Evolutionary conservation across 64 coral and sea anemone species (phyloP).

Genomic region (Pocillopora damicornis): DNA sequence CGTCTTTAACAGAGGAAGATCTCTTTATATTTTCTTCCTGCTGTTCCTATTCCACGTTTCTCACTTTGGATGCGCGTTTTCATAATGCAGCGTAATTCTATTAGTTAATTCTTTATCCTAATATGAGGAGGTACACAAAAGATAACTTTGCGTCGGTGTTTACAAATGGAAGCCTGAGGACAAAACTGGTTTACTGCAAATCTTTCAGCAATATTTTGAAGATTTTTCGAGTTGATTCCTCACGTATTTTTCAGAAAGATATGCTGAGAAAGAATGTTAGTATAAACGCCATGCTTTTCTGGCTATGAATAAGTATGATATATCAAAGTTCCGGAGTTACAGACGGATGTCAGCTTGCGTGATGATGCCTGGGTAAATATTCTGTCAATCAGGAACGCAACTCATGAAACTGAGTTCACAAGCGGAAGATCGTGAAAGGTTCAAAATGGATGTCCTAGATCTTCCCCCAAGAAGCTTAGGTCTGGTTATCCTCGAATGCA

Average conservation of each 20-base stretch:
- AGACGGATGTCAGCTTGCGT: background rate
- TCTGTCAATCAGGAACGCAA: background rate
- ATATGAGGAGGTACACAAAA: background rate
- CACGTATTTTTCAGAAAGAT: background rate
- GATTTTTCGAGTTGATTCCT: background rate
- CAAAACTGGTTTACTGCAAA: background rate
- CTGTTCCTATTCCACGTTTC: no score
- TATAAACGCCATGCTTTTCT: no score
- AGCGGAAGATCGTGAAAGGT: background rate
- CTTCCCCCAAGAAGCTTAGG: conserved; percentile 3
- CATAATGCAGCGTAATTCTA: no score
- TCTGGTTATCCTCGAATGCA: background rate
- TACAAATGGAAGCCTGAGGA: background rate
- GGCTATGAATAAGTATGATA: background rate
- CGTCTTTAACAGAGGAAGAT: no score
- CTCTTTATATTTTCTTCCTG: no score
- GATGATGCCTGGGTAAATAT: background rate
- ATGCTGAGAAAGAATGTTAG: no score
- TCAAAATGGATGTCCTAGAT: background rate
- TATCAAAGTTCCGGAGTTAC: background rate
- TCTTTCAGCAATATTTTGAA: background rate
- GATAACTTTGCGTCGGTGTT: background rate
- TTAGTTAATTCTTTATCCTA: no score
- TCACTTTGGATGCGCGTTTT: no score
- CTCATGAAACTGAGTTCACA: background rate